Percentiles rank a stretch among this genome's conserved stretches.
These are phyloP conservation scores for Myopa testacea DNA, from an alignment of 2,888 invertebrate species.

Conservation along the genomic window DNA sequence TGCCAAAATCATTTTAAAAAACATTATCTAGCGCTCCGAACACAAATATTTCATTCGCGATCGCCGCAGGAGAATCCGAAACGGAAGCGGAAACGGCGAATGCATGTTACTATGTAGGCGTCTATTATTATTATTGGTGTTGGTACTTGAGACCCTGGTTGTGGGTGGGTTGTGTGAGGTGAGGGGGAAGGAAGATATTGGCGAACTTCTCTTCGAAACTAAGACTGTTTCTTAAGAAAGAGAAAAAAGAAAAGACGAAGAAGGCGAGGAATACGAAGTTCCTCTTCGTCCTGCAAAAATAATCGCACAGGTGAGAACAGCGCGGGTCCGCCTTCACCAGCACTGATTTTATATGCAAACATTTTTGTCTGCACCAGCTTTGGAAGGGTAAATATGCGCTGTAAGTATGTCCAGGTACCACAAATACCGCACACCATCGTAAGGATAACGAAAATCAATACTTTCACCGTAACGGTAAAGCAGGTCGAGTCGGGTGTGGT, in stretches of 20 bases:
- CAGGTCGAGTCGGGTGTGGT: neutral
- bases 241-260: too few relatives aligned
- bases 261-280: too few relatives aligned
- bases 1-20: slow-evolving; percentile 49
- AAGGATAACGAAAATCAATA: slow-evolving; percentile 30
- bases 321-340: neutral
- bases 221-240: neutral
- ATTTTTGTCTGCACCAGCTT: slow-evolving; percentile 1
- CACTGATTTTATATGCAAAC: slow-evolving; percentile 20
- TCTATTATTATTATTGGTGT: slow-evolving; percentile 30
- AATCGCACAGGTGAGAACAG: slow-evolving; percentile 9
- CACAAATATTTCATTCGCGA: slow-evolving; percentile 53
- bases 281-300: slow-evolving; percentile 1
- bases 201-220: neutral
- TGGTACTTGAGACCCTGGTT: slow-evolving; percentile 8
- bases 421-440: neutral
- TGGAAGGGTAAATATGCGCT: neutral
- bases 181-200: neutral
- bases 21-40: slow-evolving; percentile 52
- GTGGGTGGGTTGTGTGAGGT: neutral
- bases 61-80: slow-evolving; percentile 36
- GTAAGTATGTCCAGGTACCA: neutral
- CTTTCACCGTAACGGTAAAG: slow-evolving; percentile 15
- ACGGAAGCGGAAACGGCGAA: slow-evolving; percentile 51
- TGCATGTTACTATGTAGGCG: slow-evolving; percentile 50